A percentile compares a stretch with the other conserved stretches of the same genome.
Evolutionary conservation across 2,888 invertebrate genomes (phyloP).

Genomic region (Heteropelma amictum): DNA sequence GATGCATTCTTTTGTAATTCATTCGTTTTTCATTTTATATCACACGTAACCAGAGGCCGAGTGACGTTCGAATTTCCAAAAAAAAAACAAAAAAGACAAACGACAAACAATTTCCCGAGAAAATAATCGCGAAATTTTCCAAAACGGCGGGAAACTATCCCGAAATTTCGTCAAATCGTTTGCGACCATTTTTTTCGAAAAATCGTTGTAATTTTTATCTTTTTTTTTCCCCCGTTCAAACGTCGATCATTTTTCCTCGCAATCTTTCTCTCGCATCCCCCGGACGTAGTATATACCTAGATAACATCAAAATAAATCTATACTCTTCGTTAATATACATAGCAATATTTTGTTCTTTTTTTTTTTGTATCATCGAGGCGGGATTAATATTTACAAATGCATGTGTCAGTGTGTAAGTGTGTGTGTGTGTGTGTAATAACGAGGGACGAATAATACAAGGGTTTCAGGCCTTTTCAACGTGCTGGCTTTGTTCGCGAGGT

Average conservation of each 20-base stretch:
- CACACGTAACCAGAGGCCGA: constrained; percentile 25
- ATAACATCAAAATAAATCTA: constrained; percentile 78
- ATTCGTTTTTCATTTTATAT: constrained; percentile 6
- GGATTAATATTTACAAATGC: constrained; percentile 49
- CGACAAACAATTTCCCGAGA: neutral
- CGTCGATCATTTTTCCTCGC: constrained; percentile 1
- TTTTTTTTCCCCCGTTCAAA: constrained; percentile 3
- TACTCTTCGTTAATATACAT: constrained; percentile 68
- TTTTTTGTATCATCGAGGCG: constrained; percentile 33
- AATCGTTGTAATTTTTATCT: neutral
- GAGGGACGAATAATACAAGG: constrained; percentile 48
- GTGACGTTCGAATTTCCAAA: too few species aligned
- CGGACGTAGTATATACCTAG: constrained; percentile 71
- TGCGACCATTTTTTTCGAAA: neutral
- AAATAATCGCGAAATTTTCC: neutral
- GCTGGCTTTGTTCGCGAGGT: neutral
- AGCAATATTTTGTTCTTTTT: constrained; percentile 66
- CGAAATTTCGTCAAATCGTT: too few species aligned
- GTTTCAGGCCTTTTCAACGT: constrained; percentile 29
- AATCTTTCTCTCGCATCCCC: neutral
- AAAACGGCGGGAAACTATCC: too few species aligned
- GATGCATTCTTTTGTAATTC: constrained; percentile 7
- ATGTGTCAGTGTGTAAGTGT: neutral
- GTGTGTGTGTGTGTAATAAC: constrained; percentile 57
- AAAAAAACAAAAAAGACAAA: neutral